These are phyloP conservation scores for Willowsia nigromaculata DNA, from an alignment of 2,888 invertebrate species.

Conservation along the genomic window DNA sequence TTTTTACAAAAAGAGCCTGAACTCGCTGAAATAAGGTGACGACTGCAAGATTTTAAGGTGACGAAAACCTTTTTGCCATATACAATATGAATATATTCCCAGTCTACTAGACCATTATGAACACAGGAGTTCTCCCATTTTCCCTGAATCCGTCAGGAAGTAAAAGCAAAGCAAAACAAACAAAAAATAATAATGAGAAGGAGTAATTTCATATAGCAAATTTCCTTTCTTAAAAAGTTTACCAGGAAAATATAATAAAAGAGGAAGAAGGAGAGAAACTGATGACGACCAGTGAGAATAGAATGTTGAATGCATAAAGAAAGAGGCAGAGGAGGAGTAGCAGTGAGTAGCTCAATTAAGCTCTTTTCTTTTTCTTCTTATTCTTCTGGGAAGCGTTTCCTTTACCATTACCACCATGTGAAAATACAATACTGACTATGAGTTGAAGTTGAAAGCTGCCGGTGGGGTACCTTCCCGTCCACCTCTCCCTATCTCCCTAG, in stretches of 20 bases:
- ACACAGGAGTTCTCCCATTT: slow-evolving; percentile 19
- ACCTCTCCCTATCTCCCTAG: background rate
- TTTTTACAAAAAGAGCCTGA: background rate
- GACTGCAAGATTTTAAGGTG: too few species aligned
- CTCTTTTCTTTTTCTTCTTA: slow-evolving; percentile 34
- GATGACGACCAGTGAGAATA: background rate
- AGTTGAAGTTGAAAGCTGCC: background rate
- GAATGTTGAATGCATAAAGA: background rate
- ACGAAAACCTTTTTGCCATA: too few species aligned
- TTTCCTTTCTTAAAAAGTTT: slow-evolving; percentile 64
- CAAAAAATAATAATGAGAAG: slow-evolving; percentile 66
- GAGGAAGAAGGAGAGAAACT: slow-evolving; percentile 30
- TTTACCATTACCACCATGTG: background rate
- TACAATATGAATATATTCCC: too few species aligned
- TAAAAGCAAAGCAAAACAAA: slow-evolving; percentile 44
- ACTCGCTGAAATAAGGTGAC: too few species aligned
- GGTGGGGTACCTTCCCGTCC: background rate
- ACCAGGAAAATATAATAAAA: slow-evolving; percentile 22
- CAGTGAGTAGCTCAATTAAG: slow-evolving; percentile 63
- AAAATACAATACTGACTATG: background rate
- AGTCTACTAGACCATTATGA: too few species aligned
- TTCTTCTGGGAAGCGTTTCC: background rate
- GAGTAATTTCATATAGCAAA: slow-evolving; percentile 66
- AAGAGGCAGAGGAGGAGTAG: background rate
- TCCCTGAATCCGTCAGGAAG: slow-evolving; percentile 47